phyloP scores from a whole-genome alignment of 2,113 vertebrate genomes.

The Spizaetus ornatus region DNA sequence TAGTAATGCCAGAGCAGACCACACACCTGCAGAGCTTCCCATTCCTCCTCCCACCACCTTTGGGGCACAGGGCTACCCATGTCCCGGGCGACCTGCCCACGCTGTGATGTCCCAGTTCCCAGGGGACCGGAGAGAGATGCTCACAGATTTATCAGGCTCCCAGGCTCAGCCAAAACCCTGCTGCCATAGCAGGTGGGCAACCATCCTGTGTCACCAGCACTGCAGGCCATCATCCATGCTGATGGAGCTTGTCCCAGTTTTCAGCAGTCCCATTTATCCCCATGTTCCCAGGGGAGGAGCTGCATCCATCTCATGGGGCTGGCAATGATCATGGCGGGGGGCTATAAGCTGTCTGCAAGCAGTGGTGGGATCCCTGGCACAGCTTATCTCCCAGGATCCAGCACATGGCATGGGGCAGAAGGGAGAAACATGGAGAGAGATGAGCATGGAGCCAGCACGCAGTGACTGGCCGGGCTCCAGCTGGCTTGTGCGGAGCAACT shows the following conservation, averaged over 20 bases:
- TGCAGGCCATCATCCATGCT: background rate
- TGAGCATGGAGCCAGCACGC: background rate
- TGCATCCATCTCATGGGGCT: background rate
- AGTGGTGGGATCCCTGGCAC: background rate
- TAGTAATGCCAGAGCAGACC: background rate
- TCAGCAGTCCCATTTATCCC: background rate
- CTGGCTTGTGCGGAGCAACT: background rate
- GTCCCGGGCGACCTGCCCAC: fast-evolving
- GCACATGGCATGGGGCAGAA: background rate
- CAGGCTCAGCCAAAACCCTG: background rate
- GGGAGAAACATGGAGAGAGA: background rate
- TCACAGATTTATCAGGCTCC: background rate
- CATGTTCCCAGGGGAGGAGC: background rate
- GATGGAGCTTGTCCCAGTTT: background rate
- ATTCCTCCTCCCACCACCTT: background rate
- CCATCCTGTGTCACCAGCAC: background rate
- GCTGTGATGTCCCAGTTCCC: background rate
- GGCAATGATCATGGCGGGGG: background rate
- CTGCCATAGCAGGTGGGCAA: background rate
- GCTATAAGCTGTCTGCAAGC: background rate
- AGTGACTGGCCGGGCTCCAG: background rate
- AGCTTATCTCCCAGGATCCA: background rate
- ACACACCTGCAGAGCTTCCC: background rate
- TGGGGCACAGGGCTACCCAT: background rate
- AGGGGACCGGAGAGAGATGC: background rate